phyloP scores from a whole-genome alignment of 2,797 vertebrate genomes.

The Squalus acanthias region DNA sequence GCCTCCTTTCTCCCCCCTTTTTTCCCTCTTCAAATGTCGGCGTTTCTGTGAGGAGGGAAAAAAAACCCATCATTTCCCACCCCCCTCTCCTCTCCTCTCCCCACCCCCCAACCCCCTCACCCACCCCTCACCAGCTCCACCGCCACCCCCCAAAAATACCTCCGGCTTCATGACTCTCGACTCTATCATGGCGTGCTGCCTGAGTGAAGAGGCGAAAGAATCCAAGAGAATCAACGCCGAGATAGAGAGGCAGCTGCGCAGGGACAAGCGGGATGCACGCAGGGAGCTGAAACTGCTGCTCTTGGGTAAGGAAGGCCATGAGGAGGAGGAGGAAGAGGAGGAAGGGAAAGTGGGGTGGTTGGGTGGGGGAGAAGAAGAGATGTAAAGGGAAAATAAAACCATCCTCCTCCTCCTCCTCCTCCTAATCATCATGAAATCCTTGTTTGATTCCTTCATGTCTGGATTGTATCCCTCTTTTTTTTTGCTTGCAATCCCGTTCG shows the following conservation, averaged over 20 bases:
- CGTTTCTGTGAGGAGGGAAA: not conserved
- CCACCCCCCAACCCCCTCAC: not conserved
- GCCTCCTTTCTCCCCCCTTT: not conserved
- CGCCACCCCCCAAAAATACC: not conserved
- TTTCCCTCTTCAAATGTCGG: not conserved
- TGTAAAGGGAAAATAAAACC: slow-evolving; percentile 30
- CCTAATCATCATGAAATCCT: not conserved
- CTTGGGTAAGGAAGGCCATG: slow-evolving; percentile 63
- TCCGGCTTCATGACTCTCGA: slow-evolving; percentile 87
- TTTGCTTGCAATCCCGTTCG: not conserved
- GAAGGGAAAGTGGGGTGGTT: not conserved
- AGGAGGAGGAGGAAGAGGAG: not conserved
- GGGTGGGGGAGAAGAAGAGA: not conserved
- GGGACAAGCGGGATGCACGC: slow-evolving; percentile 89
- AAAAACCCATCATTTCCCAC: too few relatives aligned
- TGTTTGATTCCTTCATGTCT: not conserved
- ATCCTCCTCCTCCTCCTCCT: not conserved
- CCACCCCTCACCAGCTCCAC: not conserved
- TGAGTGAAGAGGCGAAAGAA: slow-evolving; percentile 98
- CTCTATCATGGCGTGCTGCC: slow-evolving; percentile 98
- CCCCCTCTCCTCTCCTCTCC: too few relatives aligned
- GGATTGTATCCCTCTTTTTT: not conserved
- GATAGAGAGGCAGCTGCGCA: slow-evolving; percentile 93
- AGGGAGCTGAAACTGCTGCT: slow-evolving; percentile 91
- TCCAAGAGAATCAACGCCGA: slow-evolving; percentile 96